Evolutionary conservation across 2,888 invertebrate genomes (phyloP).

Genomic region (Xanthorhoe spadicearia): DNA sequence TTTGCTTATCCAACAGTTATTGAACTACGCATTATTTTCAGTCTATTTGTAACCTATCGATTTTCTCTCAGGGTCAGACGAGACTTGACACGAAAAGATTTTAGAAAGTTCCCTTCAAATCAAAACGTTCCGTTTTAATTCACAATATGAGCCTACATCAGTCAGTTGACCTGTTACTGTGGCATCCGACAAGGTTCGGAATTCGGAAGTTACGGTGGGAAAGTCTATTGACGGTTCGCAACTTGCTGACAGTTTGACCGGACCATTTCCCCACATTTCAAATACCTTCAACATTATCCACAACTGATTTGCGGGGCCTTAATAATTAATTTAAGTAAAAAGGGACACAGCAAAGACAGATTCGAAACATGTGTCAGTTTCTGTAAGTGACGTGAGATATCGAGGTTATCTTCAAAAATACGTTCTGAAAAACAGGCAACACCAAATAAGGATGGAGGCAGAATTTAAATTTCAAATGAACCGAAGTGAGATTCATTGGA

Average conservation of each 20-base stretch:
- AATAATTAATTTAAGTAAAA: constrained; percentile 39
- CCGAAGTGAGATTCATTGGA: constrained; percentile 11
- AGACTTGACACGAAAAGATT: background rate
- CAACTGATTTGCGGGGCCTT: constrained; percentile 34
- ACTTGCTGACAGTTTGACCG: constrained; percentile 41
- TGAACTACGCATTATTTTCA: background rate
- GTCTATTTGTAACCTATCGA: background rate
- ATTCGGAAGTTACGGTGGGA: constrained; percentile 47
- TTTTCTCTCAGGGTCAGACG: background rate
- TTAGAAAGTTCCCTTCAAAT: too few species aligned
- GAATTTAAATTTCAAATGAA: constrained; percentile 18
- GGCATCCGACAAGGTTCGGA: constrained; percentile 45
- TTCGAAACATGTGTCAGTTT: constrained; percentile 46
- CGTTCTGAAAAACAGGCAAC: background rate
- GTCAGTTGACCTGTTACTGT: constrained; percentile 48
- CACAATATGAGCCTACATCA: constrained; percentile 31
- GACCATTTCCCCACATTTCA: constrained; percentile 50
- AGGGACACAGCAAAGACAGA: constrained; percentile 42
- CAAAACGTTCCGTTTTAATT: background rate
- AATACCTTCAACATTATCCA: constrained; percentile 36
- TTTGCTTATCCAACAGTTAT: constrained; percentile 2
- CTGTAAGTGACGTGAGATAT: constrained; percentile 44
- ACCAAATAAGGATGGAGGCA: background rate
- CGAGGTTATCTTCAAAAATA: constrained; percentile 5
- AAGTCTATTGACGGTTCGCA: constrained; percentile 57